Evolutionary conservation across 2,113 vertebrate species (phyloP).

Genomic region (Paraplagusia blochii): DNA sequence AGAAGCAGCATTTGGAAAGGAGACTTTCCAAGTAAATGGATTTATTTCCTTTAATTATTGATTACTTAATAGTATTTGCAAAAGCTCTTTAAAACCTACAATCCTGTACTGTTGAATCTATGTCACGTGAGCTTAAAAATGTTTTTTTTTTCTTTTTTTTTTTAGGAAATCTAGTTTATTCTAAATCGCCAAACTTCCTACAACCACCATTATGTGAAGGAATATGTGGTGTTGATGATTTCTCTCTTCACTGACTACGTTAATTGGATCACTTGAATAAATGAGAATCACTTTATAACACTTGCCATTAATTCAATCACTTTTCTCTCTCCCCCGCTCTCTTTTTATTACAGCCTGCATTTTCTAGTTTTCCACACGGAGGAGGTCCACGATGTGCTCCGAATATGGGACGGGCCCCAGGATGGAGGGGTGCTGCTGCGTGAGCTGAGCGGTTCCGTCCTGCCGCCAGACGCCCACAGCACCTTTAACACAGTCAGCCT

Average conservation of each 20-base stretch:
- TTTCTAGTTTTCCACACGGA: constrained; percentile 97
- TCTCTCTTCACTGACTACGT: constrained; percentile 6
- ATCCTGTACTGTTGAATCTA: too few species aligned
- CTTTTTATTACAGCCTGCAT: constrained; percentile 80
- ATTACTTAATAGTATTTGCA: constrained; percentile 9
- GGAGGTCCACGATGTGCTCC: constrained; percentile 91
- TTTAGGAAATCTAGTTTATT: neutral
- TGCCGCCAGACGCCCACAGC: constrained; percentile 89
- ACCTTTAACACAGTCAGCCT: constrained; percentile 91
- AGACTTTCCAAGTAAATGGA: constrained; percentile 25
- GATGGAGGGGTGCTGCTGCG: constrained; percentile 90
- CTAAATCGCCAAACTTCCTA: neutral
- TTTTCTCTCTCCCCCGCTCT: neutral
- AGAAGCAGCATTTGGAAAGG: too few species aligned
- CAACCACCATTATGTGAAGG: neutral
- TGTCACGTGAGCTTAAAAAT: too few species aligned
- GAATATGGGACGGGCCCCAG: constrained; percentile 94
- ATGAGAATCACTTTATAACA: neutral
- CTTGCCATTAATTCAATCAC: neutral
- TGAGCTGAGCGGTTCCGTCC: constrained; percentile 84
- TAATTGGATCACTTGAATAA: constrained; percentile 5
- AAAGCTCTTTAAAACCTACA: constrained; percentile 12
- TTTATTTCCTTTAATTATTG: constrained; percentile 25
- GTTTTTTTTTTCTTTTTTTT: neutral
- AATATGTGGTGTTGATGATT: neutral